Evolutionary conservation across 2,888 invertebrate species (phyloP).

Genomic region (Sepiola atlantica): DNA sequence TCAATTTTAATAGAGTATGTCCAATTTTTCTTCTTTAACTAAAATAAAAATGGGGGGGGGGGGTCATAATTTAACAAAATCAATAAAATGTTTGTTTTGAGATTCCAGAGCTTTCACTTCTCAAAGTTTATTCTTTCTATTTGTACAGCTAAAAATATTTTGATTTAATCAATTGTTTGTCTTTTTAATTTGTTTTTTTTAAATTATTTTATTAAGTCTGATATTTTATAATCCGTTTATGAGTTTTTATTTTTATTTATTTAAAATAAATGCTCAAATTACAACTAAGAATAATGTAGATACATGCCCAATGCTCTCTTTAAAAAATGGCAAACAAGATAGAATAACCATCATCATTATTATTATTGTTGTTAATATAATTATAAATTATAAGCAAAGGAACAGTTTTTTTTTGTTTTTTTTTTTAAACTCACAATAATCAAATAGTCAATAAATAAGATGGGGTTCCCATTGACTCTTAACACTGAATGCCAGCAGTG

Average conservation of each 20-base stretch:
- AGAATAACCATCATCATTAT: background rate
- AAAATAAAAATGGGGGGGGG: too few relatives aligned
- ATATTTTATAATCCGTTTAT: background rate
- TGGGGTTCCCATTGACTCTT: background rate
- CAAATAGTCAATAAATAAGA: background rate
- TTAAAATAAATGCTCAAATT: background rate
- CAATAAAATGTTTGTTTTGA: background rate
- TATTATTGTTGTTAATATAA: too few relatives aligned
- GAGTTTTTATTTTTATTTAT: background rate
- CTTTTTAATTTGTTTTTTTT: background rate
- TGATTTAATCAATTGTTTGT: background rate
- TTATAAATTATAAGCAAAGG: too few relatives aligned
- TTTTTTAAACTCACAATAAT: background rate
- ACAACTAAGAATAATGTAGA: constrained; percentile 12
- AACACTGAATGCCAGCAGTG: constrained; percentile 21
- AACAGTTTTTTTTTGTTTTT: background rate
- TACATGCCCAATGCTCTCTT: background rate
- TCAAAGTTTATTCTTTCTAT: background rate
- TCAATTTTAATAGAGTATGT: background rate
- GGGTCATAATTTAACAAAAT: background rate
- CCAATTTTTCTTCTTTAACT: background rate
- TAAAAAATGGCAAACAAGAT: background rate
- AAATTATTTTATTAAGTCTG: background rate
- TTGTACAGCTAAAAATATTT: background rate
- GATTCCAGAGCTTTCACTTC: background rate